Base-by-base conservation (phyloP, 2,113 vertebrate species). In the Himantopus leucocephalus region DNA sequence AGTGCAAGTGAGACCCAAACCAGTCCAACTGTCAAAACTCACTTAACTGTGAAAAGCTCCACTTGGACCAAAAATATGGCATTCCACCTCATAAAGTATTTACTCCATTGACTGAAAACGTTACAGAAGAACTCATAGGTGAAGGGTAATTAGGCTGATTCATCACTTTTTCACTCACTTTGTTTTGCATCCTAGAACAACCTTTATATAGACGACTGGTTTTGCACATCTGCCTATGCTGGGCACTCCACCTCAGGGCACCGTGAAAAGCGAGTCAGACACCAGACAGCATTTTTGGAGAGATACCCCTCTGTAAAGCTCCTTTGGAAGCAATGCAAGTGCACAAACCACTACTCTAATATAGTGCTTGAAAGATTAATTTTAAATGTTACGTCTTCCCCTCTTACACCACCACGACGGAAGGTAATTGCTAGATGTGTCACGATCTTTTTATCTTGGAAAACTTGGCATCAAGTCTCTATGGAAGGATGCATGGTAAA, bases 291-390 rank as follows among this genome's bases (percentile, higher is more conserved):
- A 92, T 95, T 97, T 93, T 91, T 93, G 34, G 94, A 96, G 93
- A 94, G 76, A 95, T 23, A 94, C 58, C 92, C 92, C 96, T 98
- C 93, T 91, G 76, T 96, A 98, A 97, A 98, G 96, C 94, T 98
- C 58, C 41, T 97, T 88, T 96, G 82, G 95, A 98, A 98, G 93
- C 96, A 97, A 97, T 75, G 96, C 96, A 96, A 98, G 97, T 98
- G 97, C 96, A 96, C 93, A 97, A 88, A 97, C 95, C 89, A 78
- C 97, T 98, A 97, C 88, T 97, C 97, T 98, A 98, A 95, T 77
- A 97, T 17, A 98, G 95, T 97, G 97, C 97, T 97, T 94, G 86
- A 96, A 97, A 96, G 96, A 95, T 92, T 96, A 84, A 96, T 91
- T 88, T 96, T 50, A 92, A 93, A 91, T 62, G 72, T 92, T 93